Conservation (phyloP, 2,888 invertebrate genomes). For the Morpho deidamia region DNA sequence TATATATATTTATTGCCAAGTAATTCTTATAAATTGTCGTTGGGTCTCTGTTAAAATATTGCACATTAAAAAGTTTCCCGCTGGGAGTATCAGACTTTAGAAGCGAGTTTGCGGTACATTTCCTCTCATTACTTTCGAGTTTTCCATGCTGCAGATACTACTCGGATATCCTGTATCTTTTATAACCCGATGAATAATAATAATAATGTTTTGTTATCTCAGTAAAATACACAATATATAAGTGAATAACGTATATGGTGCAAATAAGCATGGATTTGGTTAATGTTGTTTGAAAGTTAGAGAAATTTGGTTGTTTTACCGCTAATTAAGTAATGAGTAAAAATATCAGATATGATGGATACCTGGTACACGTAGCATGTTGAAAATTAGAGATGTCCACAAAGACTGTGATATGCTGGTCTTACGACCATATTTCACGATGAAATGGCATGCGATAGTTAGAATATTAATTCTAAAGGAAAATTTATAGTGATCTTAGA, state of each 20-base stretch:
- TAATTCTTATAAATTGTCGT: not conserved
- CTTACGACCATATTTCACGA: constrained; percentile 14
- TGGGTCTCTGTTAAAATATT: not conserved
- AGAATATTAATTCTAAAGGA: constrained; percentile 8
- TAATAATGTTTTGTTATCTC: too few relatives aligned
- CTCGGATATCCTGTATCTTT: not conserved
- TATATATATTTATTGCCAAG: too few relatives aligned
- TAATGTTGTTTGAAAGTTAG: too few relatives aligned
- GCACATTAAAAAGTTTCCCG: not conserved
- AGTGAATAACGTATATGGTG: too few relatives aligned
- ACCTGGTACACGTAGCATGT: not conserved
- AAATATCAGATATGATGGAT: too few relatives aligned
- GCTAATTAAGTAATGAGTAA: too few relatives aligned
- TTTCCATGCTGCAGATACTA: not conserved
- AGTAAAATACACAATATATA: too few relatives aligned
- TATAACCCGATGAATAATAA: too few relatives aligned
- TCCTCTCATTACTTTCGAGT: constrained; percentile 8
- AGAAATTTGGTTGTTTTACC: too few relatives aligned
- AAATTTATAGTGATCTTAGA: constrained; percentile 14
- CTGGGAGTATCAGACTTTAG: not conserved
- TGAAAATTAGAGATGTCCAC: not conserved
- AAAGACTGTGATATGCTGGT: constrained; percentile 1
- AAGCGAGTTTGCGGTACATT: constrained; percentile 12
- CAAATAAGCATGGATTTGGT: too few relatives aligned
- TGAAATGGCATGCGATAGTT: constrained; percentile 18